These are phyloP conservation scores for Danaus plexippus DNA, from an alignment of 1,140 invertebrate species.

Conservation along the genomic window DNA sequence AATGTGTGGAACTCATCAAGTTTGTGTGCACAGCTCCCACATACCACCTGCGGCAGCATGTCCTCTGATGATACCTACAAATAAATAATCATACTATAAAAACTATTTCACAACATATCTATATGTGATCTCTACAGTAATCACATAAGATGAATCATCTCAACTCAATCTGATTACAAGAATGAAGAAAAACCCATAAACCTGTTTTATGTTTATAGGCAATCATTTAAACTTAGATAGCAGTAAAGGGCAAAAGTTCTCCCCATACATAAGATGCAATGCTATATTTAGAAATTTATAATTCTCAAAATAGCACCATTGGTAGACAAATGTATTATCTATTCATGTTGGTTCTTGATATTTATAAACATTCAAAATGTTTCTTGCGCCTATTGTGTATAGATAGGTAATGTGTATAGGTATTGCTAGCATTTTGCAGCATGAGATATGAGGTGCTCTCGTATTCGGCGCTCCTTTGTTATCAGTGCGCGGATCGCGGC, in stretches of 20 bases:
- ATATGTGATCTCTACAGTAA: slow-evolving; percentile 53
- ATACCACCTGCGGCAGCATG: slow-evolving; percentile 73
- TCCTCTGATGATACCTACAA: slow-evolving; percentile 73
- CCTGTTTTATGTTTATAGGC: slow-evolving; percentile 22
- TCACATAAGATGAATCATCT: slow-evolving; percentile 60
- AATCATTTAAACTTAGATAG: slow-evolving; percentile 24
- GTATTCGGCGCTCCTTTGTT: slow-evolving; percentile 58
- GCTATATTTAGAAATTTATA: slow-evolving; percentile 68
- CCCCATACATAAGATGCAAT: slow-evolving; percentile 50
- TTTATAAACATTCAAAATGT: too few relatives aligned
- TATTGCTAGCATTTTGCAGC: slow-evolving; percentile 7
- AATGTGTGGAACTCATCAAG: slow-evolving; percentile 74
- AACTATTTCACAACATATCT: slow-evolving; percentile 35
- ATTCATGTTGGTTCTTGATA: slow-evolving; percentile 7
- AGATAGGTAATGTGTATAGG: slow-evolving; percentile 1
- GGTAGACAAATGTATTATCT: slow-evolving; percentile 5
- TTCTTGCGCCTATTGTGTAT: slow-evolving; percentile 1
- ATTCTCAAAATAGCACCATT: slow-evolving; percentile 61
- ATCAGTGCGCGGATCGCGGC: slow-evolving; percentile 47
- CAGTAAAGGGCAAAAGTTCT: slow-evolving; percentile 38
- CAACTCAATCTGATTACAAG: slow-evolving; percentile 50
- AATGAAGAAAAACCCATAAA: slow-evolving; percentile 28
- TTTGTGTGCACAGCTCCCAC: slow-evolving; percentile 72
- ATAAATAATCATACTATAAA: slow-evolving; percentile 13
- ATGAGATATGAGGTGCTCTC: slow-evolving; percentile 27